phyloP scores from a whole-genome alignment of 2,113 vertebrate species.

The Syngnathoides biaculeatus region DNA sequence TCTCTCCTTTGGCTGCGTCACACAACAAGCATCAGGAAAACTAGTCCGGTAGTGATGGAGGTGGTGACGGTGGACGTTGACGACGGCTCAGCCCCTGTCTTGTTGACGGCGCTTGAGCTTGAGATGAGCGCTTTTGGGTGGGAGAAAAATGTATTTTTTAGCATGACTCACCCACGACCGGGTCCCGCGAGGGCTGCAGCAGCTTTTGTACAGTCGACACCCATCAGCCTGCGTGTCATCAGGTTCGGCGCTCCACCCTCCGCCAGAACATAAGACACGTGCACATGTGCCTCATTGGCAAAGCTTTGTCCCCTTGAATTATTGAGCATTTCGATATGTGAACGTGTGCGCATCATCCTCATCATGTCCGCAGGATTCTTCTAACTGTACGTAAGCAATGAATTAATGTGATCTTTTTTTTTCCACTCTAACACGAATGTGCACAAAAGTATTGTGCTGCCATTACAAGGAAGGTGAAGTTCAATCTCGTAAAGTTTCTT shows the following conservation, averaged over 20 bases:
- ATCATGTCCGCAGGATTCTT: slow-evolving; percentile 20
- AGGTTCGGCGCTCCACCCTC: slow-evolving; percentile 20
- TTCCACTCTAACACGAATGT: slow-evolving; percentile 1
- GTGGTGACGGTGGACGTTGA: slow-evolving; percentile 26
- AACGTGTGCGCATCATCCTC: slow-evolving; percentile 8
- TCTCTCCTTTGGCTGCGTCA: slow-evolving; percentile 23
- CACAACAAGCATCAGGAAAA: slow-evolving; percentile 39
- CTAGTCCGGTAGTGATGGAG: slow-evolving; percentile 26
- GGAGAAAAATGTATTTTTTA: slow-evolving; percentile 30
- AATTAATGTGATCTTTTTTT: neutral
- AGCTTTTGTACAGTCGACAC: slow-evolving; percentile 18
- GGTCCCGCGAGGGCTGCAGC: slow-evolving; percentile 38
- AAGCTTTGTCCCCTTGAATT: slow-evolving; percentile 26
- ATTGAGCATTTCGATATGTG: slow-evolving; percentile 16
- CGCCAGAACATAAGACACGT: slow-evolving; percentile 4
- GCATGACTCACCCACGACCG: slow-evolving; percentile 29
- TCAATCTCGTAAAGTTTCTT: neutral
- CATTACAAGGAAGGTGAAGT: slow-evolving; percentile 3
- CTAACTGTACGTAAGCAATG: slow-evolving; percentile 23
- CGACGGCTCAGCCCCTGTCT: slow-evolving; percentile 42
- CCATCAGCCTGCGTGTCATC: slow-evolving; percentile 26
- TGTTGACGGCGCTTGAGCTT: slow-evolving; percentile 42
- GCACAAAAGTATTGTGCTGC: slow-evolving; percentile 13
- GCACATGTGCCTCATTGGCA: slow-evolving; percentile 15
- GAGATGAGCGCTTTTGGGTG: slow-evolving; percentile 33